Evolutionary conservation across 1,140 invertebrate species (phyloP), one percentile per base, ranked within the genome.

Genomic region (Dinoponera quadriceps): DNA sequence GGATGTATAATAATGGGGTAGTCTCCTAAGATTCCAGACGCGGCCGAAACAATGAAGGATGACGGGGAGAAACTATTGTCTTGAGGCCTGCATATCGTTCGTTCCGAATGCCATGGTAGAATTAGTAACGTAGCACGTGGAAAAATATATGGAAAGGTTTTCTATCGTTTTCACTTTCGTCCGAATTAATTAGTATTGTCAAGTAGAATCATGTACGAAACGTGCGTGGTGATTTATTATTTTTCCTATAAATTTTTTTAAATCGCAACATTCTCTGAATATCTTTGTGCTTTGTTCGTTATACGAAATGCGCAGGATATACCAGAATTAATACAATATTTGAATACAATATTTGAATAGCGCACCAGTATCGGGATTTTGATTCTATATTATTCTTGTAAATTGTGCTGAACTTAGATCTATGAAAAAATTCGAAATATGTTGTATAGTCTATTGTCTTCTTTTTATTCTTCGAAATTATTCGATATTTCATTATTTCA

Each of bases 1-100:
- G 77, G 77, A 75, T 84, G 84, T 89, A 84, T 89, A 84, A 89
- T 89, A 89, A 89, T 87, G 87, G 87, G 75, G 77, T 88, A 88
- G 85, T 85, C 84, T 89, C 75, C 86, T 89, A 88, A 89, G 82
- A 89, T 86, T 89, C 68, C 84, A 84, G 81, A 83, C 84, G 75
- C 71, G 71, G 84, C 38, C 84, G 88, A 89, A 89, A 89, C 88
- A 89, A 89, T 85, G 82, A 89, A 83, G 75, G 55, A 86, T 85
- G 73, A 72, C 71, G 83, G 77, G 38, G 69, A 84, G 54, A 60
- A 59, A 73, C 72, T 75, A 89, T 86, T 89, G 66, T 89, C 88
- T 89, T 73, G 84, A 71, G 65, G 77, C 82, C 55, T 71, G 51
- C 38, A 73, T 63, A 78, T 75, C 69, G 73, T 4, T 48, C 49